Percentiles rank a stretch among this genome's conserved stretches.
phyloP scores from a whole-genome alignment of 2,113 vertebrate genomes.

The Felis catus region F.catus_Fca126_mat1.0 CM031415.1:157515001-157515500 shows the following conservation, averaged over 20 bases:
- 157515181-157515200: background rate
- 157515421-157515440: background rate
- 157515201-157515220: background rate
- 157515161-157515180: background rate
- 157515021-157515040: background rate
- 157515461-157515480: background rate
- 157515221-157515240: background rate
- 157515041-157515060: background rate
- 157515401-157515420: background rate
- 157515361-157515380: background rate
- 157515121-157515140: background rate
- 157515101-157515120: background rate
- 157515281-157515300: too few relatives aligned
- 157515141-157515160: background rate
- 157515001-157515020: background rate
- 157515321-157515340: fast-evolving
- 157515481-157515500: background rate
- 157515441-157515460: background rate
- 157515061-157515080: background rate
- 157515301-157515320: background rate
- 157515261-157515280: background rate
- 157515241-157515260: background rate
- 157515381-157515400: background rate
- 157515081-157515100: background rate
- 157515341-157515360: fast-evolving